Evolutionary conservation across 2,113 vertebrate species (phyloP).

Genomic region (Saccopteryx bilineata): DNA sequence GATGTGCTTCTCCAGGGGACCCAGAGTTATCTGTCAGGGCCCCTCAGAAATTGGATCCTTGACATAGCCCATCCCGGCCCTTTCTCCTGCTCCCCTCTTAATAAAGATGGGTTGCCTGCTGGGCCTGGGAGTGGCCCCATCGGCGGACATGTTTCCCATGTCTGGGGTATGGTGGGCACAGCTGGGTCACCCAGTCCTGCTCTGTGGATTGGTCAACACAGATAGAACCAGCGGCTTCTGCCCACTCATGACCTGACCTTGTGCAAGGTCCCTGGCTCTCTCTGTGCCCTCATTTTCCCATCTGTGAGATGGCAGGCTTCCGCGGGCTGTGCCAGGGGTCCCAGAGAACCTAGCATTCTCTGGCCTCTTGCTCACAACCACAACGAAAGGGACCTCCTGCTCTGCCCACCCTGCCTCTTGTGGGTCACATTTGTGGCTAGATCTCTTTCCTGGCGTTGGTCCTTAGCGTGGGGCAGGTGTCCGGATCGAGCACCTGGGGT

Average conservation of each 20-base stretch:
- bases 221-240: not conserved
- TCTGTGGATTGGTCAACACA: fast-evolving
- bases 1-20: not conserved
- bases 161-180: not conserved
- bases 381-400: not conserved
- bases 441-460: not conserved
- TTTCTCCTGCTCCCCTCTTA: not conserved
- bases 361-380: not conserved
- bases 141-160: not conserved
- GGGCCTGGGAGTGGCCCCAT: not conserved
- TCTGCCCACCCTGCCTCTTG: fast-evolving
- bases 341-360: not conserved
- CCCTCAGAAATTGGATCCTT: not conserved
- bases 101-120: fast-evolving
- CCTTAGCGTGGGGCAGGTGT: not conserved
- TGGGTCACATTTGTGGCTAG: not conserved
- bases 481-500: not conserved
- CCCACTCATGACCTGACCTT: fast-evolving
- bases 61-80: not conserved
- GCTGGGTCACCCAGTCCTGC: fast-evolving
- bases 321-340: not conserved
- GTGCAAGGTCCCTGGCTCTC: no score
- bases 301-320: not conserved
- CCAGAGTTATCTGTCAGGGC: not conserved
- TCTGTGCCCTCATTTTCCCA: not conserved